phyloP scores from a whole-genome alignment of 2,113 vertebrate genomes.

The Bos javanicus region DNA sequence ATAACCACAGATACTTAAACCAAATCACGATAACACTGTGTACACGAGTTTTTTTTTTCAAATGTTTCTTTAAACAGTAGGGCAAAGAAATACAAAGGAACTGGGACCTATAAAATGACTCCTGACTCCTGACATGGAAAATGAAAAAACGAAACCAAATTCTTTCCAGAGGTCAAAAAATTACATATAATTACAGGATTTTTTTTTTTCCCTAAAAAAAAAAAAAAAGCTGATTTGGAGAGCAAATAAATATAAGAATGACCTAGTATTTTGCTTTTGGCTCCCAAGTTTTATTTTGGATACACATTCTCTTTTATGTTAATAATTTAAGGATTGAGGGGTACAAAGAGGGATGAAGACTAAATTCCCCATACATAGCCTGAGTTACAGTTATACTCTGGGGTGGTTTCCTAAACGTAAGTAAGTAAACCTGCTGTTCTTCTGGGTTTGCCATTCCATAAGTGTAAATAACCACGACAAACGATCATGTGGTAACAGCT shows the following conservation, averaged over 20 bases:
- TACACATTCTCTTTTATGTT: background rate
- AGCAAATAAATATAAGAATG: background rate
- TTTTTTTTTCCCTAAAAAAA: background rate
- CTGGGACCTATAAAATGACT: background rate
- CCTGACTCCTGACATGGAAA: background rate
- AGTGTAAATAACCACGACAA: background rate
- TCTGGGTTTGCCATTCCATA: background rate
- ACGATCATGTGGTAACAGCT: background rate
- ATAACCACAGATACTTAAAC: conserved; percentile 78
- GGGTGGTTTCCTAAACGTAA: background rate
- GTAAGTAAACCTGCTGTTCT: background rate
- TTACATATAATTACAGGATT: background rate
- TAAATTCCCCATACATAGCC: background rate
- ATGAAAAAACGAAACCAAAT: background rate
- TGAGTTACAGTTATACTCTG: background rate
- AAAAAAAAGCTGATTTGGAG: background rate
- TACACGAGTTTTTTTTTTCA: conserved; percentile 75
- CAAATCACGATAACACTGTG: conserved; percentile 73
- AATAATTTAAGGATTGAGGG: background rate
- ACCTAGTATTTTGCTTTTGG: background rate
- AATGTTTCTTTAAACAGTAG: conserved; percentile 74
- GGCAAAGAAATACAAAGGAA: conserved; percentile 66
- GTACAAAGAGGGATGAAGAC: background rate
- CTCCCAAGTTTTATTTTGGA: background rate
- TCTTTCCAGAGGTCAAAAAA: background rate